Percentiles rank a stretch among this genome's conserved stretches.
Conservation (phyloP, 2,113 vertebrate species). For the Neogale vison region DNA sequence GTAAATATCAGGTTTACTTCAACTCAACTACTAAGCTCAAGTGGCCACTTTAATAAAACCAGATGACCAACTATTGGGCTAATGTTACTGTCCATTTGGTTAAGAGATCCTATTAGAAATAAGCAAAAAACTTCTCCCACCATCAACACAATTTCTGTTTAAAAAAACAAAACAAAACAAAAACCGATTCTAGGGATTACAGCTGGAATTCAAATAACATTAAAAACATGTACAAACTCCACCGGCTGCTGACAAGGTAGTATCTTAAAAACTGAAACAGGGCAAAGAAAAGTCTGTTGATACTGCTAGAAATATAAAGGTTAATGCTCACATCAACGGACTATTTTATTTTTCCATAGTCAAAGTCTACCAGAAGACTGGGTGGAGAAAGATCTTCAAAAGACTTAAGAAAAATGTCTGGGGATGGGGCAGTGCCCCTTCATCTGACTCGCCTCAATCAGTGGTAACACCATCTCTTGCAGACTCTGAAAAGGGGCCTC, state of each 20-base stretch:
- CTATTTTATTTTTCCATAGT: not conserved
- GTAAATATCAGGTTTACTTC: not conserved
- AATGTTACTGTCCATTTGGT: not conserved
- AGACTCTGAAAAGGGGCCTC: not conserved
- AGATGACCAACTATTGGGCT: not conserved
- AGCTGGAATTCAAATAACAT: not conserved
- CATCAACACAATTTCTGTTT: not conserved
- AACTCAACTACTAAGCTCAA: constrained; percentile 41
- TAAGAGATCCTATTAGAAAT: constrained; percentile 31
- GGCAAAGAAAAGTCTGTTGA: not conserved
- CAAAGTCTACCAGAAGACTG: not conserved
- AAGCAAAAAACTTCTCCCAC: constrained; percentile 11
- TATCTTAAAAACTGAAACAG: not conserved
- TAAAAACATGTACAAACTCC: not conserved
- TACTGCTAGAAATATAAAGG: not conserved
- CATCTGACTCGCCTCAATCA: not conserved
- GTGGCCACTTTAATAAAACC: constrained; percentile 39
- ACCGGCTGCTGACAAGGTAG: not conserved
- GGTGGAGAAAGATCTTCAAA: constrained; percentile 7
- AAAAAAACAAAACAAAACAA: not conserved
- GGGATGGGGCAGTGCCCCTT: not conserved
- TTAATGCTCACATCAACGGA: not conserved
- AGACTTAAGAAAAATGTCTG: not conserved
- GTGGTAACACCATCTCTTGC: not conserved
- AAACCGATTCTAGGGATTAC: not conserved